Evolutionary conservation across 2,888 invertebrate species (phyloP), one percentile per base, ranked within the genome.

Genomic region (Clunio marinus): DNA sequence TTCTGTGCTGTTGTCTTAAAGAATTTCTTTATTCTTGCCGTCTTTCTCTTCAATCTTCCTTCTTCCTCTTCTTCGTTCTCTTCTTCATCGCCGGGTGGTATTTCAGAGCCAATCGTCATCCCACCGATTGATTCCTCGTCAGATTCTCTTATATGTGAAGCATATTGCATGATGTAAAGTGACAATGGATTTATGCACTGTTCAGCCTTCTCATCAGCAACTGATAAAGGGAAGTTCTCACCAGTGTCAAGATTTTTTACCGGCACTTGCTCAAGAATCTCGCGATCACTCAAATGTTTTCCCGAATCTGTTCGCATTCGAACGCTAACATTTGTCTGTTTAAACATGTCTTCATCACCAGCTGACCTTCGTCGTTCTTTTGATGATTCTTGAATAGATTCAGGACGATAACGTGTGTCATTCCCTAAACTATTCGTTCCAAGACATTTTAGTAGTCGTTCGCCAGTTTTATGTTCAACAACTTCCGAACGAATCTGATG

Each of bases 151-250:
- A 91, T 89, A 70, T 79, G 78, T 0, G 93, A 92, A 0, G 94
- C 94, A 69, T 94, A 81, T 70, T 94, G 83, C 88, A 96, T 93
- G 76, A 97, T 96, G 79, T 97, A 96, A 72, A 96, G 81, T 20
- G 94, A 93, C 69, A 97, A 83, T 2, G 96, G 97, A 82, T 97
- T 96, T 76, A 94, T 88, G 77, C 93, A 91, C 75, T 89, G 88
- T 0, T 93, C 93, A 71, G 93, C 80, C 79, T 93, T 93, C 77
- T 96, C 95, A 76, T 96, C 96, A 1, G 96, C 96, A 74, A 91
- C 89, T 76, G 93, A 95, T 70, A 97, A 81, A n/a, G 96, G 95
- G 73, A 96, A 89, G 72, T 91, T 85, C 79, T 96, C 96, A 1
- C 96, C 84, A 5, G 89, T 90, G 76, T 90, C 90, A 70, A 90